phyloP scores from a whole-genome alignment of 2,888 invertebrate genomes.

The Colostygia pectinataria region DNA sequence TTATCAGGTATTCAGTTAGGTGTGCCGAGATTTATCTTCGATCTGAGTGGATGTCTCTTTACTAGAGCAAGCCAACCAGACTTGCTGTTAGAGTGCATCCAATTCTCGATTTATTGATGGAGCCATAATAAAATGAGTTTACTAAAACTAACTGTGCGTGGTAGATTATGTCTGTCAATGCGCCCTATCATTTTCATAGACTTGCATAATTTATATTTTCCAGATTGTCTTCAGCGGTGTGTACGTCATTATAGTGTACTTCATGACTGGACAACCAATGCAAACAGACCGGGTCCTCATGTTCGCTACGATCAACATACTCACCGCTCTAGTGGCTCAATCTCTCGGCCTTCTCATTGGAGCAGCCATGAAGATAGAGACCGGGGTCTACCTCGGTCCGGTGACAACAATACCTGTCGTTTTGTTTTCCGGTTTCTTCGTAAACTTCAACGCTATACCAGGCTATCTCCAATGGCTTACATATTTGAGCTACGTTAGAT shows the following conservation, averaged over 20 bases:
- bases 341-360: constrained; percentile 96
- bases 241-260: constrained; percentile 95
- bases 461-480: constrained; percentile 94
- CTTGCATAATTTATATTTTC: constrained; percentile 32
- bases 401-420: constrained; percentile 96
- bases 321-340: constrained; percentile 95
- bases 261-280: constrained; percentile 97
- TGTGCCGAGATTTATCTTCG: no score
- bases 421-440: constrained; percentile 97
- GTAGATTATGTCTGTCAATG: no score
- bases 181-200: no score
- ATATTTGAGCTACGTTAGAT: constrained; percentile 93
- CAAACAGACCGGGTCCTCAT: constrained; percentile 91
- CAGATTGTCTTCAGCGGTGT: constrained; percentile 94
- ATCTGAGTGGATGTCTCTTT: no score
- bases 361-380: constrained; percentile 94
- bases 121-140: no score
- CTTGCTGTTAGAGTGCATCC: no score
- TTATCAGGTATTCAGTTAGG: no score
- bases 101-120: no score
- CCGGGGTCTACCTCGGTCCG: constrained; percentile 91
- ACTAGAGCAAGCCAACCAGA: no score
- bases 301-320: constrained; percentile 88
- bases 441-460: constrained; percentile 95
- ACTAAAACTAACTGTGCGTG: no score